These are phyloP conservation scores for Bhutanitis thaidina DNA, from an alignment of 2,888 invertebrate genomes.

Conservation along the genomic window DNA sequence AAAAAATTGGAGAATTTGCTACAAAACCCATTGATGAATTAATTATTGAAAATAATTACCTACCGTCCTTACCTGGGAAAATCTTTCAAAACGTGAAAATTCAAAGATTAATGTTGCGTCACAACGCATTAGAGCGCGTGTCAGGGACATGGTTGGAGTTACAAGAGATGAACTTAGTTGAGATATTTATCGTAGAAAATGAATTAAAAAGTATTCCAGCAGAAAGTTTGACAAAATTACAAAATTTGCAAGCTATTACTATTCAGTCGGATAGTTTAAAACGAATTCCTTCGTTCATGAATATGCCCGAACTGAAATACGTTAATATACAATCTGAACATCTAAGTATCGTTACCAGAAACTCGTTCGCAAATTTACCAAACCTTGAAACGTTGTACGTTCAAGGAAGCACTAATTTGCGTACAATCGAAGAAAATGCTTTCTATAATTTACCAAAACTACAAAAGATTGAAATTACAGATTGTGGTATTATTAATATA, in stretches of 20 bases:
- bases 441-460: slow-evolving; percentile 85
- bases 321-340: slow-evolving; percentile 85
- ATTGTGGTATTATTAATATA: slow-evolving; percentile 87
- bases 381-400: slow-evolving; percentile 87
- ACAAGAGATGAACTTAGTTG: slow-evolving; percentile 87
- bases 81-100: slow-evolving; percentile 88
- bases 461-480: slow-evolving; percentile 85
- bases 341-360: slow-evolving; percentile 82
- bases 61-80: slow-evolving; percentile 91
- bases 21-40: slow-evolving; percentile 89
- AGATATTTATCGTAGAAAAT: slow-evolving; percentile 92
- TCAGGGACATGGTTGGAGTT: slow-evolving; percentile 90
- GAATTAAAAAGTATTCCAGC: slow-evolving; percentile 88
- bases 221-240: slow-evolving; percentile 87
- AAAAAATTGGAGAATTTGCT: slow-evolving; percentile 83
- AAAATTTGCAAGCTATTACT: slow-evolving; percentile 90
- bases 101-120: slow-evolving; percentile 88
- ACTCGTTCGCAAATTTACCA: slow-evolving; percentile 85
- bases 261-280: slow-evolving; percentile 88
- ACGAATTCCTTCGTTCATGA: slow-evolving; percentile 86
- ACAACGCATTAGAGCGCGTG: slow-evolving; percentile 90
- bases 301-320: slow-evolving; percentile 85
- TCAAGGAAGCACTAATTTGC: slow-evolving; percentile 83
- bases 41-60: slow-evolving; percentile 91
- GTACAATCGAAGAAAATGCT: slow-evolving; percentile 85